Evolutionary conservation across 2,797 vertebrate genomes (phyloP), one percentile per base, ranked within the genome.

Genomic region (Eleutherodactylus coqui): DNA sequence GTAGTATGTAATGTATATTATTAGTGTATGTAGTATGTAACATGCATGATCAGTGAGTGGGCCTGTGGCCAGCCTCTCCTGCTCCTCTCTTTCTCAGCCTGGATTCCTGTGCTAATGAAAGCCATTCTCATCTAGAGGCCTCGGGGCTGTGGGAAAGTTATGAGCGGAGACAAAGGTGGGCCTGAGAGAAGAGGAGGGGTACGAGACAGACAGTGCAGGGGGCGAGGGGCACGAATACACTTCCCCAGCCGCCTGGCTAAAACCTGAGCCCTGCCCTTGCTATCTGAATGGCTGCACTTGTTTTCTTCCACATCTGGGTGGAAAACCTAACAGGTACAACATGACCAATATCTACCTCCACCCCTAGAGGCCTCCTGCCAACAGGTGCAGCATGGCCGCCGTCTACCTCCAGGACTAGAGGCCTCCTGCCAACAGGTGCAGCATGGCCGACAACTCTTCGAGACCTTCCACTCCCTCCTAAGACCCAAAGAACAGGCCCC

Each of bases 121-220:
- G 86, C 86, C 49, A 45, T 77, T 78, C 81, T 84, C 73, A 21
- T 38, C 19, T 55, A 67, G 85, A 64, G 70, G 53, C 70, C 36
- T 32, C 9, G 85, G 43, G 85, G 45, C 69, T 86, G 85, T 86
- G 85, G 85, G 85, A 86, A 86, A 82, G 85, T 86, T 82, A 67
- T 41, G 67, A 86, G 38, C 41, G 9, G 64, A 86, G 79, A 86
- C 78, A 86, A 86, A 81, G 70, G 69, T 86, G 79, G 85, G 5
- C 60, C 38, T 81, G 29, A 38, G 41, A 49, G 62, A 21, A 53
- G 53, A 82, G 70, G 78, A 55, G 69, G 85, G 79, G 84, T 75
- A 49, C 10, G 75, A 41, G 58, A 1, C 19, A 41, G 34, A 64
- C 60, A 64, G 79, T 47, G 41, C 43, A 24, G 19, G 70, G 43